These are phyloP conservation scores for Tarsius wallacei DNA, from an alignment of 2,797 vertebrate genomes.

Conservation along the genomic window DNA sequence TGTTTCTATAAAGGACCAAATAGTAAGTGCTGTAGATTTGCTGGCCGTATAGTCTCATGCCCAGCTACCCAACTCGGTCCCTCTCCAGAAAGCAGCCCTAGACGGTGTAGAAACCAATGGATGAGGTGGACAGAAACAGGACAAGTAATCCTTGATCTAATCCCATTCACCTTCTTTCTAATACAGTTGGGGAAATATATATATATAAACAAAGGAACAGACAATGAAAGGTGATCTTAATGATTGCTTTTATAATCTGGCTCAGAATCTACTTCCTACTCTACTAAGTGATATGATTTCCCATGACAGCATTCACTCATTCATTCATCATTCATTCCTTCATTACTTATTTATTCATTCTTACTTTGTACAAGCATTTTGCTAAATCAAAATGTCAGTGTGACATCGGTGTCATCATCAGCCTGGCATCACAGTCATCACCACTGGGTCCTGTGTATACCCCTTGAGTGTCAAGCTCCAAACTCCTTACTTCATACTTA, in stretches of 20 bases:
- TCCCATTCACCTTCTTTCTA: neutral
- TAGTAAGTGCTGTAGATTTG: too few relatives aligned
- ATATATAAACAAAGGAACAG: neutral
- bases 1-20: neutral
- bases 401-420: fast-evolving
- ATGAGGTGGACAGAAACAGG: neutral
- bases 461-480: fast-evolving
- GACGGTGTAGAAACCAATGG: fast-evolving
- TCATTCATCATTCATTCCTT: neutral
- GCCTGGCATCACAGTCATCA: fast-evolving
- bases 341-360: neutral
- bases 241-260: neutral
- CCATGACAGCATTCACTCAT: neutral
- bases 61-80: neutral
- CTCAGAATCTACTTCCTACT: neutral
- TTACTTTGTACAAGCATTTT: neutral
- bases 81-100: neutral
- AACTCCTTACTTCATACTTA: fast-evolving
- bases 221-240: neutral
- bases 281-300: neutral
- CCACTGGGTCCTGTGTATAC: fast-evolving
- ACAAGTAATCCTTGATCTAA: neutral
- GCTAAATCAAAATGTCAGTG: neutral
- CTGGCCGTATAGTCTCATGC: fast-evolving
- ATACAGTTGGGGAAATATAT: neutral